phyloP scores from a whole-genome alignment of 2,113 vertebrate genomes.

The Notothenia rossii region DNA sequence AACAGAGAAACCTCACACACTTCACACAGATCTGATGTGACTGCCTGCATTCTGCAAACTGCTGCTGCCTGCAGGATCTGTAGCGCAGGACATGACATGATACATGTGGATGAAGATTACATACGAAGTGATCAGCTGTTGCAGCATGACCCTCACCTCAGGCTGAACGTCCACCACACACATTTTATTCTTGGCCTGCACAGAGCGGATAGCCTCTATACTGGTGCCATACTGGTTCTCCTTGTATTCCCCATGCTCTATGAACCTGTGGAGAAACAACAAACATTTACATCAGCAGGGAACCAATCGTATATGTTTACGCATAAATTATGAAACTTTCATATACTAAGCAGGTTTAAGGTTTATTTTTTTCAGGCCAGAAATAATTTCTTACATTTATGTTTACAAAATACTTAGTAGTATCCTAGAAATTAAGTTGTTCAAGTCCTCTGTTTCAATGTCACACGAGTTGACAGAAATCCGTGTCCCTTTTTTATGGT shows the following conservation, averaged over 20 bases:
- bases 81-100: neutral
- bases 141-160: constrained; percentile 81
- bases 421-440: too few species aligned
- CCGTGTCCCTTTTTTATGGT: too few species aligned
- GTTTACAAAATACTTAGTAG: too few species aligned
- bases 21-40: constrained; percentile 15
- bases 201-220: constrained; percentile 92
- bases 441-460: too few species aligned
- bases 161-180: constrained; percentile 95
- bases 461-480: too few species aligned
- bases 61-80: constrained; percentile 2
- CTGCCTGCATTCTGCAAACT: constrained; percentile 23
- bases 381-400: too few species aligned
- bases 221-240: constrained; percentile 97
- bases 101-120: neutral
- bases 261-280: constrained; percentile 84
- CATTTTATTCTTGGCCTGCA: constrained; percentile 94
- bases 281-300: neutral
- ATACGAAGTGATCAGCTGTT: neutral
- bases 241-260: constrained; percentile 95
- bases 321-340: too few species aligned
- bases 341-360: too few species aligned
- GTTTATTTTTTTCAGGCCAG: too few species aligned
- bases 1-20: neutral
- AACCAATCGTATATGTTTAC: accelerated